Base-by-base conservation (phyloP, 2,888 invertebrate genomes). In the Alsophila aescularia region DNA sequence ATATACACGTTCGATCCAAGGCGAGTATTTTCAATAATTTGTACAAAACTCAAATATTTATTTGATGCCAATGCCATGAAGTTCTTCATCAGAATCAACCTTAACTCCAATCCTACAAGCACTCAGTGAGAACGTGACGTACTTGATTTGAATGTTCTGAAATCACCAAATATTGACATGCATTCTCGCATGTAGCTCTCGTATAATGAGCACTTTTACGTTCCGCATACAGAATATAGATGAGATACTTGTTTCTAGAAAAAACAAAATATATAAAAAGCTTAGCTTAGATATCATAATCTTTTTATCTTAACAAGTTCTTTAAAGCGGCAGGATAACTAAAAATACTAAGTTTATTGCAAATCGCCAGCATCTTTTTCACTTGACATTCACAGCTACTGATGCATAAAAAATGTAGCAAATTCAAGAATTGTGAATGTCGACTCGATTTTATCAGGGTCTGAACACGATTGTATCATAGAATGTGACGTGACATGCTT, bases 401-500 rank as follows among this genome's bases (percentile, higher is more conserved):
- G 42, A 29, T 44, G 31, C 52, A 52, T 57, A 58, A 58, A 50
- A 56, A 50, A 55, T 45, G 31, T 50, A 35, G 40, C 44, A 45
- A 45, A 41, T 50, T 42, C 45, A 37, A 40, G 41, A 49, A 44
- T 39, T 14, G 27, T 13, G 31, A 37, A 54, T 49, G 43, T 55
- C 49, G 44, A 35, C 50, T 51, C 41, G 50, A 51, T 50, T 36
- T 45, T 56, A 56, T 56, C 55, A 42, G 35, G 8, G 40, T 40
- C 50, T 55, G 61, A 45, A 52, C 58, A 58, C 51, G 63, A 63
- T 60, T 56, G 35, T 60, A 62, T 60, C 47, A 55, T 54, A 54
- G 53, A 52, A 49, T 51, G 54, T 57, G 55, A 53, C 52, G 62
- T 42, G 59, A 51, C 57, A 60, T 53, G 62, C 60, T 62, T 66